A percentile compares a stretch with the other conserved stretches of the same genome.
Conservation (phyloP, 2,888 invertebrate species). For the Cynaeus angustus region DNA sequence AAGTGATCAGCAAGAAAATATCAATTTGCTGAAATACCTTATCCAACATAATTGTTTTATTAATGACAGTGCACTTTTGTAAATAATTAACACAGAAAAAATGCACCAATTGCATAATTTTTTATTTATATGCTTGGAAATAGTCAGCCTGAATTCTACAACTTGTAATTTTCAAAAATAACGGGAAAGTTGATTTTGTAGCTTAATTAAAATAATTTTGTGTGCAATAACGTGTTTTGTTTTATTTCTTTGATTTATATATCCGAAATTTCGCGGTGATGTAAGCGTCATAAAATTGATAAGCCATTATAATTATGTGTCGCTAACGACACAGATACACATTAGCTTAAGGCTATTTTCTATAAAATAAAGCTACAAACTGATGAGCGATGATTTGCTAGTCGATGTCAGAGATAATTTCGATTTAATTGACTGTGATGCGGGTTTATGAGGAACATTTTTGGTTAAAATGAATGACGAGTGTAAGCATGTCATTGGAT, state of each 20-base stretch:
- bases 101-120: not conserved
- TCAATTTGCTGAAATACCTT: not conserved
- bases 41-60: not conserved
- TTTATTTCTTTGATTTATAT: slow-evolving; percentile 6
- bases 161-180: not conserved
- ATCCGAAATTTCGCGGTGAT: slow-evolving; percentile 7
- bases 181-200: not conserved
- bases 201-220: slow-evolving; percentile 17
- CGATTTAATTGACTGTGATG: slow-evolving; percentile 4
- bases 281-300: slow-evolving; percentile 29
- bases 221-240: not conserved
- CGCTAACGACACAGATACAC: slow-evolving; percentile 26
- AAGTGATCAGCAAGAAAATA: slow-evolving; percentile 4
- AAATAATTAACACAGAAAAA: not conserved
- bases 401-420: slow-evolving; percentile 1
- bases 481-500: not conserved
- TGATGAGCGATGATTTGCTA: slow-evolving; percentile 15
- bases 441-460: not conserved
- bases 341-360: slow-evolving; percentile 16
- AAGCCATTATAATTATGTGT: slow-evolving; percentile 31
- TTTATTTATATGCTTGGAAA: not conserved
- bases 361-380: slow-evolving; percentile 30
- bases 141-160: not conserved
- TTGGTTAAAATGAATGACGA: not conserved
- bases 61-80: not conserved